phyloP scores from a whole-genome alignment of 2,113 vertebrate genomes.

The Arizona elegans region DNA sequence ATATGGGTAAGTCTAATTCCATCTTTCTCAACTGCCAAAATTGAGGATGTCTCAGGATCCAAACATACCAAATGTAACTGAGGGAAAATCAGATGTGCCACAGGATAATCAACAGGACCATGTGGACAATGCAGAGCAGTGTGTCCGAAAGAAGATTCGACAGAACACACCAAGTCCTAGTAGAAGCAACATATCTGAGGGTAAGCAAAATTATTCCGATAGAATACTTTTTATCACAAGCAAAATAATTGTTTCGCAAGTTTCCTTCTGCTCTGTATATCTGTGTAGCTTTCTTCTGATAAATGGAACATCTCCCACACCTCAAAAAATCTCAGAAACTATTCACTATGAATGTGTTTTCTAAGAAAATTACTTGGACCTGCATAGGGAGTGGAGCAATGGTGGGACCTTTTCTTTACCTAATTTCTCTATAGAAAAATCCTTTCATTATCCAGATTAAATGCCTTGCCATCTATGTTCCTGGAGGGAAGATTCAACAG shows the following conservation, averaged over 20 bases:
- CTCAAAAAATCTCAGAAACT: background rate
- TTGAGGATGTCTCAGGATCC: conserved; percentile 83
- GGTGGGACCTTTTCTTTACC: background rate
- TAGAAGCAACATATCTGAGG: conserved; percentile 68
- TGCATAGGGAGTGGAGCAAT: background rate
- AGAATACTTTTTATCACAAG: rapidly evolving
- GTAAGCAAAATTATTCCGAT: conserved; percentile 68
- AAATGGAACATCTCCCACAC: background rate
- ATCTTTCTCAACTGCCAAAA: conserved; percentile 41
- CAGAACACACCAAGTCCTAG: conserved; percentile 71
- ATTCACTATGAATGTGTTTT: background rate
- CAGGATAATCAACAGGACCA: conserved; percentile 60
- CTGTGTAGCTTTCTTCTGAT: background rate
- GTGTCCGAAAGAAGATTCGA: conserved; percentile 67
- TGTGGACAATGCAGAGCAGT: conserved; percentile 62
- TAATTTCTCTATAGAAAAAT: background rate
- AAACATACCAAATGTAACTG: conserved; percentile 66
- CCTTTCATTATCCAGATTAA: background rate
- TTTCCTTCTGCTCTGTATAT: background rate
- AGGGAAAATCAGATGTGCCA: conserved; percentile 65
- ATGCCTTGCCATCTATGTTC: background rate
- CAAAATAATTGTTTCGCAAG: background rate
- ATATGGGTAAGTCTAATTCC: background rate
- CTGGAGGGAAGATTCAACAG: background rate
- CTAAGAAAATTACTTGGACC: background rate